Base-by-base conservation (phyloP, 2,113 vertebrate genomes). In the Rhea americana region DNA sequence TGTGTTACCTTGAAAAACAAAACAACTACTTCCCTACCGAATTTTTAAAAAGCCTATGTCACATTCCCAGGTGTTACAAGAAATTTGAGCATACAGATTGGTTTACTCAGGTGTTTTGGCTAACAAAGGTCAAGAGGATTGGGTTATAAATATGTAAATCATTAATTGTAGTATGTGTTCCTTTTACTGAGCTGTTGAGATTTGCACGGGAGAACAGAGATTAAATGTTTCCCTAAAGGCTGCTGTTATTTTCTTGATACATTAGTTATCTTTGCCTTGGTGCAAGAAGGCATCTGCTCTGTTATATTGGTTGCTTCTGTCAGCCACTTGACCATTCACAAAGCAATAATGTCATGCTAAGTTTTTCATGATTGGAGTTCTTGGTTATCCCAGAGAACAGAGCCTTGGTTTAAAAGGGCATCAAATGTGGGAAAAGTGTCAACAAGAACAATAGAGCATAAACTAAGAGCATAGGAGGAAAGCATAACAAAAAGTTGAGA, bases 121-220 rank as follows among this genome's bases (percentile, higher is more conserved):
- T 96, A 91, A 92, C 91, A 96, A 96, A 96, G 95, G 95, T 94
- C 91, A 92, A 80, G 63, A 92, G 17, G 85, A 88, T 86, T 80
- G 65, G 73, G 89, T 89, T 96, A 95, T 95, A 96, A 96, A 93
- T 87, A 78, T 22, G 95, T 96, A 83, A 96, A 95, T 94, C 89
- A 96, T 96, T 96, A 95, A 96, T 91, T 85, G 25, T 56, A 68
- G 72, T 7, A 22, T 87, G 67, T 77, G 85, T 81, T 93, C 68
- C 82, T 95, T 88, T 87, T 92, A 76, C 79, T 26, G 11, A 77
- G 47, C 32, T 74, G 59, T 61, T 85, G 72, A 90, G 91, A 92
- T 83, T 68, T 93, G 89, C 87, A 48, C 25, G 83, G 82, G 30
- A 80, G 78, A 85, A 68, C 37, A 85, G 76, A 89, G 83, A 89